Evolutionary conservation across 2,888 invertebrate species (phyloP), one percentile per base, ranked within the genome.

Genomic region (Drosophila pseudotakahashii): DNA sequence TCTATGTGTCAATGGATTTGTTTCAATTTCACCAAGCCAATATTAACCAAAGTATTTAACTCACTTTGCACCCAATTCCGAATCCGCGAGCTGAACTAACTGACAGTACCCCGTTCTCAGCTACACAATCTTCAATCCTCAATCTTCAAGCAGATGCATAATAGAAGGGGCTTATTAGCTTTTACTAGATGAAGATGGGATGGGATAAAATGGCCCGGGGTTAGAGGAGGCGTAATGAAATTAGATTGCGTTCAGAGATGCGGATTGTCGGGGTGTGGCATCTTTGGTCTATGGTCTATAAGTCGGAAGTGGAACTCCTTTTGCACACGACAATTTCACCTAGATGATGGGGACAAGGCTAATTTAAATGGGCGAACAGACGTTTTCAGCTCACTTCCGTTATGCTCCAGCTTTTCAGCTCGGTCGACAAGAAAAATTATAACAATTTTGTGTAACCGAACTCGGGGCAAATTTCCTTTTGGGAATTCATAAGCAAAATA

Each of bases 401-500:
- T 53, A 16, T 26, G 41, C 39, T 23, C 16, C 16, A 32, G 47
- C 53, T 67, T 69, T 42, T 68, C 32, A 23, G 23, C 23, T 42
- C 68, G 14, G 30, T 64, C 71, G 63, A 76, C 77, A 77, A 76
- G 73, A 75, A 88, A 85, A 88, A 75, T 83, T 79, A 88, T 82
- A 82, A 88, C 82, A 82, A 80, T 88, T 62, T 81, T 80, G 82
- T 80, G 82, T 82, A 79, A 75, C 81, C 89, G 69, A 86, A 86
- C 39, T 82, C 72, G 79, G 80, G 74, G 63, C 7, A 76, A 82
- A 82, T 80, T 88, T 86, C 84, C 84, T 78, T 78, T 67, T 71
- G 90, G 89, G 89, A 89, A 87, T 89, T 89, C 89, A 89, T 89
- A 89, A 89, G 86, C 77, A 44, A 19, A 55, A 54, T 61, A 34